A percentile compares a stretch with the other conserved stretches of the same genome.
phyloP scores from a whole-genome alignment of 2,113 vertebrate genomes.

The Oncorhynchus kisutch region DNA sequence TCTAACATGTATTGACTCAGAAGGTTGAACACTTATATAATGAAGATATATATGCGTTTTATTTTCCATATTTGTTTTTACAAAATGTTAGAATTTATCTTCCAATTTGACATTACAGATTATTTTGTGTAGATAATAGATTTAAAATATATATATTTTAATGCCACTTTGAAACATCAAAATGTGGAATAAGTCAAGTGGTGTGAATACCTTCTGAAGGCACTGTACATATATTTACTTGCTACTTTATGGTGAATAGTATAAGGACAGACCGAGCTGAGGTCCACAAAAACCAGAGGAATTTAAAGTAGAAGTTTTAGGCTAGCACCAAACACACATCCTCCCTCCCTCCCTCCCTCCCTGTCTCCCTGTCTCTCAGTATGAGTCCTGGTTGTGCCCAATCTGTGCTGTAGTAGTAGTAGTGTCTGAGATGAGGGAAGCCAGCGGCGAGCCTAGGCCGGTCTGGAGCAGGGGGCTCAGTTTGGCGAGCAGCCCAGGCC shows the following conservation, averaged over 20 bases:
- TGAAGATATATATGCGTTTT: too few species aligned
- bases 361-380: not conserved
- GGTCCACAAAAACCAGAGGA: not conserved
- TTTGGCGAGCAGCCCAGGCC: conserved; percentile 63
- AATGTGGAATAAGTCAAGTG: too few species aligned
- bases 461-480: conserved; percentile 70
- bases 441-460: conserved; percentile 51
- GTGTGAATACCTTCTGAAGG: too few species aligned
- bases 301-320: not conserved
- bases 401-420: conserved; percentile 20
- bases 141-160: too few species aligned
- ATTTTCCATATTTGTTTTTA: too few species aligned
- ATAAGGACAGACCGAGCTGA: not conserved
- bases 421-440: conserved; percentile 51
- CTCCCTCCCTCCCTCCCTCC: too few species aligned
- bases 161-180: too few species aligned
- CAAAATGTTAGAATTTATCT: too few species aligned
- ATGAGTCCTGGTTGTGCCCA: conserved; percentile 64
- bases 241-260: not conserved
- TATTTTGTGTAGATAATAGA: too few species aligned
- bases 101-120: too few species aligned
- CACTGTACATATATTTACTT: not conserved
- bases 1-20: too few species aligned
- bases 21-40: too few species aligned
- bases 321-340: conserved; percentile 46